phyloP scores from a whole-genome alignment of 2,797 vertebrate species.

The Crocodylus rhombifer region DNA sequence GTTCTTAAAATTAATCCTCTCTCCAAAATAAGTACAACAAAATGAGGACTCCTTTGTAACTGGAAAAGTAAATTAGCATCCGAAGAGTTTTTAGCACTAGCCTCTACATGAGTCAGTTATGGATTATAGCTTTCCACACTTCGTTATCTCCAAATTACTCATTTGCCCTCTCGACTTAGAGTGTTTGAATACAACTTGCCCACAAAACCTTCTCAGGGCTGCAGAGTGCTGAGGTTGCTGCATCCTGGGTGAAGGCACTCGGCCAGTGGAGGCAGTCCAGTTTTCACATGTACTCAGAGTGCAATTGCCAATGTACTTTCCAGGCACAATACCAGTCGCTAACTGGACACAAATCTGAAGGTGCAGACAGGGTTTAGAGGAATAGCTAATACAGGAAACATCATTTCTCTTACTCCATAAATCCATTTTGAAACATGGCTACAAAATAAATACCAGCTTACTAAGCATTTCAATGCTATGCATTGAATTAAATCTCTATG shows the following conservation, averaged over 20 bases:
- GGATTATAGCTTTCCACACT: constrained; percentile 15
- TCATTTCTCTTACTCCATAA: constrained; percentile 24
- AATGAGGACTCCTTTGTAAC: too few species aligned
- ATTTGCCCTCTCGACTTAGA: background rate
- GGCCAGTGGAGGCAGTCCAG: background rate
- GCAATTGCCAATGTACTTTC: constrained; percentile 32
- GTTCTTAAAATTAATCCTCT: background rate
- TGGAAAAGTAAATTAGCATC: background rate
- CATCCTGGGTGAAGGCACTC: too few species aligned
- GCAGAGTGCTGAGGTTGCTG: background rate
- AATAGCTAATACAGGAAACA: background rate
- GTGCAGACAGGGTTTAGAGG: constrained; percentile 10
- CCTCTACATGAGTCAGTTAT: constrained; percentile 55
- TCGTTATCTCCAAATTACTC: background rate
- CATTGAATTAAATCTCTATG: constrained; percentile 32
- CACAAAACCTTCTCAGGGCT: background rate
- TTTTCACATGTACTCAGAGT: constrained; percentile 27
- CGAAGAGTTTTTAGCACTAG: constrained; percentile 32
- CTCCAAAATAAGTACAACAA: background rate
- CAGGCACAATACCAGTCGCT: constrained; percentile 16
- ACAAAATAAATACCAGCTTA: constrained; percentile 9
- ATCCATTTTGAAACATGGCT: constrained; percentile 27
- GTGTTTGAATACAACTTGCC: background rate
- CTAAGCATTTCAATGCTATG: constrained; percentile 43
- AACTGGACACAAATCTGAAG: background rate